Evolutionary conservation across 2,797 vertebrate species (phyloP).

Genomic region (Poeciliopsis paucimaculata): DNA sequence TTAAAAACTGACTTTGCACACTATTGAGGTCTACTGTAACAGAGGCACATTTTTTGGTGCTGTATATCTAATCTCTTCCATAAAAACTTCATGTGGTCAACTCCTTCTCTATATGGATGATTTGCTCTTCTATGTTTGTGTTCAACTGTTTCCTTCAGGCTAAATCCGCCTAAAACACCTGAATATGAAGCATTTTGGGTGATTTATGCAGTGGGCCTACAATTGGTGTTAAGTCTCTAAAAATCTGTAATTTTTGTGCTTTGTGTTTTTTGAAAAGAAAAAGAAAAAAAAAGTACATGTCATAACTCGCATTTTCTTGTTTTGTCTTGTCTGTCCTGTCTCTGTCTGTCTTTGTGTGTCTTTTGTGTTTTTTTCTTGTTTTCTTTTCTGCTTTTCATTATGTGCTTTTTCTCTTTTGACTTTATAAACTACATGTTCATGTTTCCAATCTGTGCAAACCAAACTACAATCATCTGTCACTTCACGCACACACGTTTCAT

Average conservation of each 20-base stretch:
- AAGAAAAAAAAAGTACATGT: slow-evolving; percentile 74
- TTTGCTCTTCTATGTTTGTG: slow-evolving; percentile 47
- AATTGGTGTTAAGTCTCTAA: slow-evolving; percentile 40
- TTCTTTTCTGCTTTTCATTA: slow-evolving; percentile 43
- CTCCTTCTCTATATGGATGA: slow-evolving; percentile 27
- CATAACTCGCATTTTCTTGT: slow-evolving; percentile 87
- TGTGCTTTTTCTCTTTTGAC: slow-evolving; percentile 39
- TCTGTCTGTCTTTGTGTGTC: slow-evolving; percentile 69
- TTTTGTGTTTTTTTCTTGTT: slow-evolving; percentile 65
- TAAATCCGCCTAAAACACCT: slow-evolving; percentile 77
- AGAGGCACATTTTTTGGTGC: too few relatives aligned
- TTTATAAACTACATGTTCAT: slow-evolving; percentile 48
- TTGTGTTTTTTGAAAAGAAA: slow-evolving; percentile 57
- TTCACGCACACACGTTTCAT: slow-evolving; percentile 38
- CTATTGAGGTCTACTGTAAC: neutral
- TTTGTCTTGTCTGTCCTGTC: slow-evolving; percentile 83
- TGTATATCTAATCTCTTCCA: neutral
- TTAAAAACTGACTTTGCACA: neutral
- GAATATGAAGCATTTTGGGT: slow-evolving; percentile 47
- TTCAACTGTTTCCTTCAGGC: slow-evolving; percentile 48
- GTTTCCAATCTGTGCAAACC: slow-evolving; percentile 34
- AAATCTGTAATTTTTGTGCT: slow-evolving; percentile 49
- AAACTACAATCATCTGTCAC: slow-evolving; percentile 35
- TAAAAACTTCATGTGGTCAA: slow-evolving; percentile 67
- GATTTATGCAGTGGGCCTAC: slow-evolving; percentile 77